Conservation (phyloP, 2,888 invertebrate species). For the Eupithecia exiguata region DNA sequence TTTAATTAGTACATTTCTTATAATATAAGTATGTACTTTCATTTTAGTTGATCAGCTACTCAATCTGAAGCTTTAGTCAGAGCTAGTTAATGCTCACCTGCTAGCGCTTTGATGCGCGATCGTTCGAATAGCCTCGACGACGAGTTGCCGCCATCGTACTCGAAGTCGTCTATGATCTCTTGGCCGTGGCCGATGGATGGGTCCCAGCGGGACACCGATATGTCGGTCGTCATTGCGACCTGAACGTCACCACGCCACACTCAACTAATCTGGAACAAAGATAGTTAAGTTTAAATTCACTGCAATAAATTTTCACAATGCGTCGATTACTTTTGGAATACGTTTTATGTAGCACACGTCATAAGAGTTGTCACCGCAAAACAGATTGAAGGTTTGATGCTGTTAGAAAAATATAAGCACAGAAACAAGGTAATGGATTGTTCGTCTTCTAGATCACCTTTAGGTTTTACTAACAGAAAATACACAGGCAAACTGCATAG, state of each 20-base stretch:
- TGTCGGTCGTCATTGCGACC: constrained; percentile 96
- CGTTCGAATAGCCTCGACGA: constrained; percentile 99
- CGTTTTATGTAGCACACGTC: not conserved
- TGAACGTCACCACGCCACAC: constrained; percentile 75
- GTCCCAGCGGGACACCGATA: constrained; percentile 98
- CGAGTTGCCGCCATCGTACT: constrained; percentile 99
- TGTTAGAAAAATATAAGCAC: not conserved
- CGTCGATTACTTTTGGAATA: not conserved
- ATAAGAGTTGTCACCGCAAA: not conserved
- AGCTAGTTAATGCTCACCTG: constrained; percentile 86
- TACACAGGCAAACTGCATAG: constrained; percentile 47
- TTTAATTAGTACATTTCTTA: not conserved
- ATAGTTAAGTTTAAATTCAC: constrained; percentile 17
- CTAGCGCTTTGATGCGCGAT: constrained; percentile 99
- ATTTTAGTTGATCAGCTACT: not conserved
- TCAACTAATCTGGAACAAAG: constrained; percentile 69
- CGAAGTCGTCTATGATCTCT: constrained; percentile 98
- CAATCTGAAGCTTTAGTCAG: not conserved
- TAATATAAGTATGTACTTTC: too few relatives aligned
- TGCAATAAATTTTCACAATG: not conserved
- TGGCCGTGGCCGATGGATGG: constrained; percentile 93
- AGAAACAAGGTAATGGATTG: not conserved
- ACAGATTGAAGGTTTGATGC: not conserved
- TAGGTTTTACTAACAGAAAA: constrained; percentile 35
- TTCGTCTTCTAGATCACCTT: constrained; percentile 9